Base-by-base conservation (phyloP, 2,888 invertebrate species). In the Aporophyla nigra region DNA sequence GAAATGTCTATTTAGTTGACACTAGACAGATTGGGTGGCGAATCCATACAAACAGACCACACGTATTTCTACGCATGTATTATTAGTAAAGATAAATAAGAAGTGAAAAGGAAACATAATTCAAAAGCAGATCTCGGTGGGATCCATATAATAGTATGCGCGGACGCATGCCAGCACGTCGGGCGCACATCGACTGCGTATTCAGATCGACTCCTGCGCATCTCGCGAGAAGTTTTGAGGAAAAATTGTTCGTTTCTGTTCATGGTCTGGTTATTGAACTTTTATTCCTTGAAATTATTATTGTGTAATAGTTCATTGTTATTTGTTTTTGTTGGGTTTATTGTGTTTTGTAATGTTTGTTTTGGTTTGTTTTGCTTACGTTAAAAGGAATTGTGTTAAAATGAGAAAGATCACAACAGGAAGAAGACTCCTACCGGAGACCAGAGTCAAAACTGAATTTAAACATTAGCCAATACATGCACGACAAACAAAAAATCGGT, bases 251-350 rank as follows among this genome's bases (percentile, higher is more conserved):
- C 27, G 69, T 63, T 84, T 80, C 73, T 82, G 74, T 84, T 75
- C 74, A 74, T 88, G 86, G 84, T 89, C 88, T 86, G 90, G 90
- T 89, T 90, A 84, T 85, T 89, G 88, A 90, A 89, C 90, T 87
- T 51, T 54, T 46, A 4, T 78, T 87, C 81, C 54, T 43, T 76
- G 84, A 63, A 78, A 66, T 75, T 78, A 43, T 58, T 51, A 14
- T 62, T 65, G 33, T 54, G 54, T 61, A 49, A 74, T 2, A 12
- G 4, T 46, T 61, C 14, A 61, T 46, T 72, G 46, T 46, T 24
- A 58, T 27, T 71, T 49, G 9, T 58, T n/a, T 59, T 69, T 24
- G 14, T 53, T 46, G 14, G 9, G 10, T n/a, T 78, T 5, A 7
- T 2, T 43, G 16, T 27, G 21, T 33, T 5, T 21, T 1, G 43